A percentile compares a stretch with the other conserved stretches of the same genome.
Conservation (phyloP, 2,888 invertebrate genomes). For the Drosophila neoperkinsi region DNA sequence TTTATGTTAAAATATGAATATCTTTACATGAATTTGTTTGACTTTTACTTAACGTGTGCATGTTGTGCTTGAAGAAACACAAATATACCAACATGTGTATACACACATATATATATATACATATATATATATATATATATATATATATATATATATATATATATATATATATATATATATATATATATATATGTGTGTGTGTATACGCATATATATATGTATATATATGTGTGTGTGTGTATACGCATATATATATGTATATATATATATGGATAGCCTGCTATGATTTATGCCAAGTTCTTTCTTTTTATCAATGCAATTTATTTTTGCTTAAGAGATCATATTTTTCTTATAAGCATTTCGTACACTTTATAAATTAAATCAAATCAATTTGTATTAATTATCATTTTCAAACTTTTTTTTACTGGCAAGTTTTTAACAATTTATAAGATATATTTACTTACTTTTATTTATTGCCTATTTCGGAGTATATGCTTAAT, state of each 20-base stretch:
- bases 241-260: not conserved
- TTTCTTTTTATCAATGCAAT: not conserved
- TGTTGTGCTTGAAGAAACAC: not conserved
- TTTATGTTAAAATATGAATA: constrained; percentile 12
- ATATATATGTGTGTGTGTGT: not conserved
- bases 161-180: not conserved
- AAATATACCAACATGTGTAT: not conserved
- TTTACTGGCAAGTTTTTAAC: not conserved
- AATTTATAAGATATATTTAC: not conserved
- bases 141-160: not conserved
- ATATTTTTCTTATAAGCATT: not conserved
- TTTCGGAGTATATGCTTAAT: not conserved
- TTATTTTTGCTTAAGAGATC: not conserved
- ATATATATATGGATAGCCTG: not conserved
- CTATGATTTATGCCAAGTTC: not conserved
- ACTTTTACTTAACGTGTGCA: constrained; percentile 9
- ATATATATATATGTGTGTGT: not conserved
- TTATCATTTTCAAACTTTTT: not conserved
- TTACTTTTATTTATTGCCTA: not conserved
- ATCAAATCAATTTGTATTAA: not conserved
- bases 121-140: not conserved
- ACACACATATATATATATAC: not conserved
- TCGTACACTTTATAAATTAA: not conserved
- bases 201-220: not conserved
- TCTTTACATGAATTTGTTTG: constrained; percentile 16